Evolutionary conservation across 1,140 invertebrate genomes (phyloP).

Genomic region (Drepana arcuata): DNA sequence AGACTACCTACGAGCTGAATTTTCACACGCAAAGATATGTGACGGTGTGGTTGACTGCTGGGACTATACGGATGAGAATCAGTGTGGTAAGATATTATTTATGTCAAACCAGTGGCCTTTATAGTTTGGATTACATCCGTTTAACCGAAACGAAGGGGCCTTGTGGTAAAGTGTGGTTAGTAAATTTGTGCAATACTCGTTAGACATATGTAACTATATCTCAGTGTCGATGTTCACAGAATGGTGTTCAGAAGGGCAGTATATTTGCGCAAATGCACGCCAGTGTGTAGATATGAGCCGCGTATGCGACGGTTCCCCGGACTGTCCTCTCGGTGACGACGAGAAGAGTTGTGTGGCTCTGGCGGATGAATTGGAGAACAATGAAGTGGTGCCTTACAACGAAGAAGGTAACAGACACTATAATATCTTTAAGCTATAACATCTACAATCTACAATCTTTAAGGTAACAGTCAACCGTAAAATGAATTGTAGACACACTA

Average conservation of each 20-base stretch:
- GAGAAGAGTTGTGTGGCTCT: conserved; percentile 81
- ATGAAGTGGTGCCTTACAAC: conserved; percentile 73
- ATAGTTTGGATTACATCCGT: too few species aligned
- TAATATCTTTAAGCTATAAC: conserved; percentile 3
- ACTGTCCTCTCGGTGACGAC: conserved; percentile 88
- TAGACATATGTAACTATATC: too few species aligned
- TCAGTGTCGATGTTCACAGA: too few species aligned
- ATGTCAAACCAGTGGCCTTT: too few species aligned
- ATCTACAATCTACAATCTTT: background rate
- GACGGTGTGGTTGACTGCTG: conserved; percentile 85
- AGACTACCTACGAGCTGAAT: conserved; percentile 80
- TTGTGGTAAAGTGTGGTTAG: too few species aligned
- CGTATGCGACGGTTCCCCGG: conserved; percentile 82
- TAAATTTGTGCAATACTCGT: too few species aligned
- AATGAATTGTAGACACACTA: too few species aligned
- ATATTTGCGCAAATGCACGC: conserved; percentile 81
- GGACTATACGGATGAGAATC: conserved; percentile 85
- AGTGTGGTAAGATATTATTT: conserved; percentile 76
- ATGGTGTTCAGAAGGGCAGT: conserved; percentile 82
- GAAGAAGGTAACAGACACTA: conserved; percentile 71
- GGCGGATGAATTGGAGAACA: conserved; percentile 60
- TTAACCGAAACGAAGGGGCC: too few species aligned
- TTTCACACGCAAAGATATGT: conserved; percentile 82
- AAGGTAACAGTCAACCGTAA: too few species aligned
- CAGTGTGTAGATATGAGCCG: conserved; percentile 77